These are phyloP conservation scores for Apantesis nais DNA, from an alignment of 2,888 invertebrate species.

Conservation along the genomic window DNA sequence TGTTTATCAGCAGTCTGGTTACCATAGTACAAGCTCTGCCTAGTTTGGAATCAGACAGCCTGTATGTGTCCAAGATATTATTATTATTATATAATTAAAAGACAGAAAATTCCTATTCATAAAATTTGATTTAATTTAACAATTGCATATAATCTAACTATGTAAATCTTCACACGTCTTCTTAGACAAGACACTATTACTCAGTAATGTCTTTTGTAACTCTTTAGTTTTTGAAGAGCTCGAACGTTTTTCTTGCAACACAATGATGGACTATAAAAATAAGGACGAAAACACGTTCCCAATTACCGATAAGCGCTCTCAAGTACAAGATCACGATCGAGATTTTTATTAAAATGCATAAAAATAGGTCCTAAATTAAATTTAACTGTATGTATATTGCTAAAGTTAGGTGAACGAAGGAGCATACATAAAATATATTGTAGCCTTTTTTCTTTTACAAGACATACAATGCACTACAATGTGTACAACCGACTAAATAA, in stretches of 20 bases:
- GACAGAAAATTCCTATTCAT: no score
- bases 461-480: conserved; percentile 4
- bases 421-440: not conserved
- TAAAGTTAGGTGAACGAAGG: not conserved
- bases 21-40: no score
- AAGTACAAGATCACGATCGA: conserved; percentile 40
- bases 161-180: not conserved
- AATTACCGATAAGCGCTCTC: conserved; percentile 57
- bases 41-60: no score
- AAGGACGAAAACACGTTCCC: conserved; percentile 52
- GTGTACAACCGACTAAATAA: conserved; percentile 31
- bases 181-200: not conserved
- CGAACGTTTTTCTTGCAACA: not conserved
- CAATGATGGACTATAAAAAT: conserved; percentile 23
- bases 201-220: not conserved
- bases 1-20: no score
- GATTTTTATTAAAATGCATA: conserved; percentile 44
- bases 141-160: no score
- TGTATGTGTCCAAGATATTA: no score
- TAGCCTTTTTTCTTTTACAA: conserved; percentile 9
- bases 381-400: no score
- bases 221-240: not conserved
- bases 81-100: no score
- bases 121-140: no score
- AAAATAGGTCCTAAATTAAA: not conserved